These are phyloP conservation scores for Araneus ventricosus DNA, from an alignment of 1,140 invertebrate species.

Conservation along the genomic window DNA sequence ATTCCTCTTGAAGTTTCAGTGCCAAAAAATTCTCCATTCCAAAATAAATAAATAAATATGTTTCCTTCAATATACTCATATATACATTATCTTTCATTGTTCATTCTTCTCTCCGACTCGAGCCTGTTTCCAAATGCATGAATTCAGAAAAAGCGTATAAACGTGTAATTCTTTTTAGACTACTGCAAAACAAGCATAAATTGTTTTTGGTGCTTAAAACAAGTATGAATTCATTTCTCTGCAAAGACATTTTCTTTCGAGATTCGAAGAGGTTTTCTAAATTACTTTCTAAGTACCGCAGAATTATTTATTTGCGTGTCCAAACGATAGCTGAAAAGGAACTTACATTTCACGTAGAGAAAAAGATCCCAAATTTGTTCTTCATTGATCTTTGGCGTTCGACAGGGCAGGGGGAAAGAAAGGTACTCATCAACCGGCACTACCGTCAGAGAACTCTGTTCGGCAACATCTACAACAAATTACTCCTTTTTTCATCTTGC, in stretches of 20 bases:
- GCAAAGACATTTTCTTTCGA: slow-evolving; percentile 41
- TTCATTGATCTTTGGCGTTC: slow-evolving; percentile 72
- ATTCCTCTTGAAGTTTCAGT: no score
- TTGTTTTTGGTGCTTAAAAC: slow-evolving; percentile 46
- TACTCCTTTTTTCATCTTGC: slow-evolving; percentile 70
- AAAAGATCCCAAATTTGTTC: slow-evolving; percentile 69
- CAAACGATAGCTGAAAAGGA: slow-evolving; percentile 66
- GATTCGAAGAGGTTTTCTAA: slow-evolving; percentile 57
- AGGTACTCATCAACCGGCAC: slow-evolving; percentile 66
- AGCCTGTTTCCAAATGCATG: slow-evolving; percentile 35
- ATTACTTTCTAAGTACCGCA: slow-evolving; percentile 71
- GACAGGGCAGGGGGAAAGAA: slow-evolving; percentile 42
- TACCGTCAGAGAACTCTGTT: slow-evolving; percentile 71
- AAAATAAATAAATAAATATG: neutral
- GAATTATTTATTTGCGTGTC: slow-evolving; percentile 74
- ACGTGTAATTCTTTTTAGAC: slow-evolving; percentile 9
- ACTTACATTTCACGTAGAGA: slow-evolving; percentile 66
- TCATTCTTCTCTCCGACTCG: neutral
- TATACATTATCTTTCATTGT: neutral
- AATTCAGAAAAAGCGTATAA: slow-evolving; percentile 23
- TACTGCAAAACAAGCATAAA: slow-evolving; percentile 33
- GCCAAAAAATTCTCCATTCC: no score
- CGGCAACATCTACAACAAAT: slow-evolving; percentile 73
- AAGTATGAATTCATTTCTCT: slow-evolving; percentile 55
- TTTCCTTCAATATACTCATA: neutral